phyloP scores from a whole-genome alignment of 2,797 vertebrate genomes.

The Presbytis comata region DNA sequence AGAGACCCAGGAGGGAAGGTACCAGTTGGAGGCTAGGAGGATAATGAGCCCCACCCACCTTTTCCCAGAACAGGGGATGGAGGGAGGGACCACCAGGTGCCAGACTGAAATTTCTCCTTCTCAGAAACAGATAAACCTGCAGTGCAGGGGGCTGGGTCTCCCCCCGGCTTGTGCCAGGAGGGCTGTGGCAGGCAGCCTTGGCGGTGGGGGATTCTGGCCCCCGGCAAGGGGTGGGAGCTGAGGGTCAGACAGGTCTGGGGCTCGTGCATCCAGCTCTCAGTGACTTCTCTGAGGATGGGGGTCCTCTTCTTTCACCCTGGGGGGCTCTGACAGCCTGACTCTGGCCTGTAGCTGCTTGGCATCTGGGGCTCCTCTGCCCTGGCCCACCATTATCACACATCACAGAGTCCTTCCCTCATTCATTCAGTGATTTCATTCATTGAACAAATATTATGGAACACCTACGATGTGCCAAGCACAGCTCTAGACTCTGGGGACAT shows the following conservation, averaged over 20 bases:
- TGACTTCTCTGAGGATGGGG: background rate
- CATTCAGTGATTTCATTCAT: background rate
- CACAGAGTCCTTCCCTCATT: background rate
- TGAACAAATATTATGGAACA: background rate
- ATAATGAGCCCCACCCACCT: background rate
- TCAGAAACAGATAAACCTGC: background rate
- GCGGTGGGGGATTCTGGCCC: background rate
- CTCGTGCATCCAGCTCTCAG: background rate
- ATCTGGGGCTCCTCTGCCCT: background rate
- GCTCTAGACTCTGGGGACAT: background rate
- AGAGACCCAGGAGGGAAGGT: background rate
- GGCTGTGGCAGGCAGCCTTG: rapidly evolving
- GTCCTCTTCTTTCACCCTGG: background rate
- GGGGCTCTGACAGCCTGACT: background rate
- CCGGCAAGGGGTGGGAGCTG: background rate
- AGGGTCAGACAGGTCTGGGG: background rate
- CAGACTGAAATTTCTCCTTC: background rate
- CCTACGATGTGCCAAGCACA: background rate
- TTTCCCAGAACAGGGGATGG: background rate
- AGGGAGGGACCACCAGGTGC: slow-evolving; percentile 78
- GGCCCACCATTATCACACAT: rapidly evolving
- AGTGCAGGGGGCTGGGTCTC: background rate
- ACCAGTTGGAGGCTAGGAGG: background rate
- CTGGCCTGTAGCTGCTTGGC: background rate
- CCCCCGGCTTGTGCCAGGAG: background rate